These are phyloP conservation scores for Pseudomyrmex concolor DNA, from an alignment of 1,140 invertebrate species.

Conservation along the genomic window DNA sequence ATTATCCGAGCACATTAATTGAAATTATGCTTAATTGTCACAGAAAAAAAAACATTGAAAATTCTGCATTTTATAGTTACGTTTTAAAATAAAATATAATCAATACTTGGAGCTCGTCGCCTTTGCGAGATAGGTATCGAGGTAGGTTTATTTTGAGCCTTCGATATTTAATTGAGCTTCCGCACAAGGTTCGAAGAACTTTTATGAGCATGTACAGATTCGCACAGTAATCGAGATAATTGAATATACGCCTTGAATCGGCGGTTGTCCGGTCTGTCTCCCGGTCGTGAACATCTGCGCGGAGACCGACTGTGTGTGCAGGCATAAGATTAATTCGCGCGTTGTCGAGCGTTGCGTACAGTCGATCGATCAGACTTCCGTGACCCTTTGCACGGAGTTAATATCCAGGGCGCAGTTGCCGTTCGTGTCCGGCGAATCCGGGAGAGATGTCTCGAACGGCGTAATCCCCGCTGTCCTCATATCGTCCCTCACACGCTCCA, in stretches of 20 bases:
- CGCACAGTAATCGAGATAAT: conserved; percentile 40
- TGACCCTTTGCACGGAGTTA: conserved; percentile 80
- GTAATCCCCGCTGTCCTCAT: conserved; percentile 83
- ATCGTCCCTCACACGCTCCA: conserved; percentile 83
- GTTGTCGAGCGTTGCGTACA: conserved; percentile 33
- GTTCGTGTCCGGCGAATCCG: conserved; percentile 79
- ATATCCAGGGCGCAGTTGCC: conserved; percentile 82
- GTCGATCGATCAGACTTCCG: conserved; percentile 77
- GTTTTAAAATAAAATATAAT: conserved; percentile 33
- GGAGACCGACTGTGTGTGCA: conserved; percentile 2
- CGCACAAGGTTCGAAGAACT: conserved; percentile 47
- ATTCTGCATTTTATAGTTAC: too few relatives aligned
- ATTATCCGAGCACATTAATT: not conserved
- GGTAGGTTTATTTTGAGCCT: conserved; percentile 69
- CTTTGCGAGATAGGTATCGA: conserved; percentile 64
- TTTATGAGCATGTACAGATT: conserved; percentile 18
- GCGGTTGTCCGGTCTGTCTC: conserved; percentile 10
- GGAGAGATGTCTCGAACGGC: conserved; percentile 84
- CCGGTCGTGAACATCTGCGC: conserved; percentile 3
- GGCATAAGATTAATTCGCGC: conserved; percentile 50
- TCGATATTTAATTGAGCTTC: conserved; percentile 55
- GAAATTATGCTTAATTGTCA: not conserved
- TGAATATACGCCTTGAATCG: conserved; percentile 30
- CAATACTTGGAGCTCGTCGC: conserved; percentile 45
- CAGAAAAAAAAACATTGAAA: not conserved